Base-by-base conservation (phyloP, 2,113 vertebrate genomes). In the Balaeniceps rex region DNA sequence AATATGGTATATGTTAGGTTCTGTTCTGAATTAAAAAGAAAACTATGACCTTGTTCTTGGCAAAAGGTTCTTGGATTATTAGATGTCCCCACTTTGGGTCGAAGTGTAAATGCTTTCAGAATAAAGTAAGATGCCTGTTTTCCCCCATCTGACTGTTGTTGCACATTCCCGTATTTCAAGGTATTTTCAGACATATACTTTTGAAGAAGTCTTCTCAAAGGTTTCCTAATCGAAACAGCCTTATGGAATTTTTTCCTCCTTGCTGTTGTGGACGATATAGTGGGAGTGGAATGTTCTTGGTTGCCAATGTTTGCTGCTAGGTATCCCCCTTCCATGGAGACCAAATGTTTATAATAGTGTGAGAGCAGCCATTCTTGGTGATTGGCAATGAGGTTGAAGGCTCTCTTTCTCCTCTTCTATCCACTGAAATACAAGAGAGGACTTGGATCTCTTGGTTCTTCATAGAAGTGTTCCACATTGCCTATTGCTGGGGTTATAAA, bases 301-400 rank as follows among this genome's bases (percentile, higher is more conserved):
- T 78, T 97, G 97, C 96, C 95, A 96, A 19, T 97, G 91, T 96
- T 97, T 97, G 91, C 95, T 96, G 79, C 93, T 88, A 91, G 95
- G 91, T 96, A 83, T 96, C 87, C 94, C 87, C 94, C 95, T 94
- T 96, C 96, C 94, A 92, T 97, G 95, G 97, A 97, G 96, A 97
- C 97, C 87, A 85, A 90, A 80, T 94, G 95, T 96, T 97, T 96
- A 42, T 89, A 93, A 83, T 51, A 85, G 93, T 91, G 94, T 94
- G 91, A 90, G 96, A 96, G 93, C 63, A 80, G 95, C 78, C 94
- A 70, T 94, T 96, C 87, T 83, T 74, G 51, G 76, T 88, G 95
- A 24, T 60, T 90, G 94, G 82, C 95, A 88, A 5, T 66, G 6
- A 92, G 78, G 84, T 58, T 75, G 75, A 78, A 87, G 88, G 42